A percentile compares a stretch with the other conserved stretches of the same genome.
These are phyloP conservation scores for Charaxes varanes DNA, from an alignment of 1,140 invertebrate genomes.

Conservation along the genomic window DNA sequence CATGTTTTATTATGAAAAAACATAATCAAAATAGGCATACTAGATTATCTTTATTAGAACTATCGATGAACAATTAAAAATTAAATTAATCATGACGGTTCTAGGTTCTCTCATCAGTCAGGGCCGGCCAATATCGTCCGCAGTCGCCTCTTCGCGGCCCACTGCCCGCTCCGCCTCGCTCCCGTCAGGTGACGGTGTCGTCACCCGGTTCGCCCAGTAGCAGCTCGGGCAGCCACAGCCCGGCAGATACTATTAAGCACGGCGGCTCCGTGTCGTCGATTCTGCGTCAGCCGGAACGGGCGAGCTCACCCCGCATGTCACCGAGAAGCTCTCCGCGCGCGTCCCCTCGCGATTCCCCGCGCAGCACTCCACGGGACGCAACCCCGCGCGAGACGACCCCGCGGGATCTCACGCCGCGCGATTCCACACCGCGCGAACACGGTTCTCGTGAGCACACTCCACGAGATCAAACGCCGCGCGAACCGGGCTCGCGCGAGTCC, in stretches of 20 bases:
- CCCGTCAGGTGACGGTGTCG: conserved; percentile 80
- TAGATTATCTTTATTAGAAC: no score
- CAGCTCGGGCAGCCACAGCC: conserved; percentile 78
- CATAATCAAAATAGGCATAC: no score
- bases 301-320: conserved; percentile 39
- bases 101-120: conserved; percentile 79
- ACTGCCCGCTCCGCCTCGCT: conserved; percentile 72
- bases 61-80: no score
- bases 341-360: conserved; percentile 52
- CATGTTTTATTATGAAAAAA: no score
- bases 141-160: conserved; percentile 75
- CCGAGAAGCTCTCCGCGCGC: conserved; percentile 52
- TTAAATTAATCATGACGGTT: conserved; percentile 9
- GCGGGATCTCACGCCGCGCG: conserved; percentile 37
- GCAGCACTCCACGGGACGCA: conserved; percentile 37
- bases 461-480: conserved; percentile 36
- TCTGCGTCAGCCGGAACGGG: conserved; percentile 56
- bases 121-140: conserved; percentile 79
- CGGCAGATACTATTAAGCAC: conserved; percentile 81
- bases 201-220: conserved; percentile 84
- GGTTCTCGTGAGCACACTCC: conserved; percentile 30
- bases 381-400: conserved; percentile 35
- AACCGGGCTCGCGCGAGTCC: conserved; percentile 42
- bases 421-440: conserved; percentile 30
- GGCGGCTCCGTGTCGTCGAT: conserved; percentile 69